Conservation (phyloP, 2,113 vertebrate species). For the Psilopsiagon aurifrons region DNA sequence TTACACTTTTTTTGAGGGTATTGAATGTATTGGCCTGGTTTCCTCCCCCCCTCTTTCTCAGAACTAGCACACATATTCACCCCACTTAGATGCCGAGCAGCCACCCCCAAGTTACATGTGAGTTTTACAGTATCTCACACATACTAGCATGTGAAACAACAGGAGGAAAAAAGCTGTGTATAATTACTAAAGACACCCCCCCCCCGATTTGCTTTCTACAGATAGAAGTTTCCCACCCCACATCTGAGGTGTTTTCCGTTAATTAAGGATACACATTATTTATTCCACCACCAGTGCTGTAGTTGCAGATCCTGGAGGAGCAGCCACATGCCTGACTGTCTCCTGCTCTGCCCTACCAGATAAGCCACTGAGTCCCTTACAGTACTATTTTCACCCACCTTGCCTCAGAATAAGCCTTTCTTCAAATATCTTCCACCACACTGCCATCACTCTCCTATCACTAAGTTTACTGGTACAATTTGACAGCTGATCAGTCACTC, state of each 20-base stretch:
- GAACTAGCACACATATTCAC: background rate
- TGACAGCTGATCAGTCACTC: background rate
- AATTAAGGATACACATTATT: background rate
- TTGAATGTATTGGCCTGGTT: background rate
- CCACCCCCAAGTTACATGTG: background rate
- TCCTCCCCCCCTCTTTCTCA: background rate
- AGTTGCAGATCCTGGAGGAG: background rate
- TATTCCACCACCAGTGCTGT: background rate
- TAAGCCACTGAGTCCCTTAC: background rate
- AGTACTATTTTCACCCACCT: background rate
- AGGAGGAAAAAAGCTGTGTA: background rate
- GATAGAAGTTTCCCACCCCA: fast-evolving
- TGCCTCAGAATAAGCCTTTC: background rate
- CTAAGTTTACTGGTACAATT: background rate
- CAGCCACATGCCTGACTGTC: background rate
- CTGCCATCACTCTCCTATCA: background rate
- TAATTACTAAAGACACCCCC: background rate
- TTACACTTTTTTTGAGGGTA: background rate
- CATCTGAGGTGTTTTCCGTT: background rate
- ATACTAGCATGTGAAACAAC: background rate
- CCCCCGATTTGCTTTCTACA: background rate
- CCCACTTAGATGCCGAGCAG: background rate
- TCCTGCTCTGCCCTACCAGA: background rate
- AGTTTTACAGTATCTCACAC: background rate
- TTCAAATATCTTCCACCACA: background rate